Evolutionary conservation across 2,797 vertebrate genomes (phyloP), one percentile per base, ranked within the genome.

Genomic region (Oceanodroma leucorhoa): DNA sequence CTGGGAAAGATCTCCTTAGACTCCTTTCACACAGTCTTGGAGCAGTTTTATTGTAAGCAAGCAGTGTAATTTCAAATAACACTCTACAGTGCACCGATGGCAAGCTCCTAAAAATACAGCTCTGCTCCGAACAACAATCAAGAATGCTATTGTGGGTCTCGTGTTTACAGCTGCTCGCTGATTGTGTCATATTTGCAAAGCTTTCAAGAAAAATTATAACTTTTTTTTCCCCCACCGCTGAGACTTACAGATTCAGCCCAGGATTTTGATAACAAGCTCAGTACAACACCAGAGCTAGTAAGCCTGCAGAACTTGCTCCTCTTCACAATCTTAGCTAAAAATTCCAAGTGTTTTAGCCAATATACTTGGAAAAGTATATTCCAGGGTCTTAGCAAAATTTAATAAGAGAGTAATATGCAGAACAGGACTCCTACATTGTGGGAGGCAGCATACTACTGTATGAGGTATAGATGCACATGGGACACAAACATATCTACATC

Each of bases 1-100:
- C 95, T 96, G 95, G 95, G 95, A 96, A 96, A 97, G 87, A 93
- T 91, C 85, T 95, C 93, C 78, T 93, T 57, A 92, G 94, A 78
- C 71, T 75, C 90, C 94, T 94, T 96, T 90, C 69, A 94, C 90
- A 90, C 91, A 60, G 24, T 11, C 66, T 89, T 89, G 90, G 85
- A 91, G 82, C 17, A 60, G 65, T 90, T 94, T 89, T 88, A 94
- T 90, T 95, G 90, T 89, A 94, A 95, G 83, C 83, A 79, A 79
- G 86, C 86, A 89, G 75, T 30, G 41, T 82, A 89, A 96, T 91
- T 96, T 93, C 87, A 90, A 94, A 60, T 83, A 95, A 88, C 73
- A 51, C 91, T 64, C 84, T 83, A 30, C 70, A 84, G 32, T 21
- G 30, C 0, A 30, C 93, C 92, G 92, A 90, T 1, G 34, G 91